Base-by-base conservation (phyloP, 2,888 invertebrate species). In the Drosophila paramelanica region DNA sequence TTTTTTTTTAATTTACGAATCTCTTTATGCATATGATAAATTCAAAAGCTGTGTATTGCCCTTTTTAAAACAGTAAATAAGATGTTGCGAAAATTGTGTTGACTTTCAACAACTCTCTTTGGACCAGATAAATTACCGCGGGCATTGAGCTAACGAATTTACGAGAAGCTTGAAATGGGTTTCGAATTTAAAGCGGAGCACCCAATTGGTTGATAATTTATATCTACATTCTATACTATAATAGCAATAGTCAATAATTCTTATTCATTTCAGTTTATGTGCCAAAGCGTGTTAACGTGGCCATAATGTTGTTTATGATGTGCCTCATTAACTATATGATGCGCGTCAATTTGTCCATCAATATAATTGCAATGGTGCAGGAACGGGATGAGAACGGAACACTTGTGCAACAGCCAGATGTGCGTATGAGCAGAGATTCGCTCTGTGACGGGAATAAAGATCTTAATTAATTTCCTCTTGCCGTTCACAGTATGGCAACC, bases 301-400 rank as follows among this genome's bases (percentile, higher is more conserved):
- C 94, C 46, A 73, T 95, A 43, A 96, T 96, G 96, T 91, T 96
- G 76, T 96, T 96, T 90, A 95, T 95, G 65, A 94, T 95, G 72
- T 96, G 95, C 79, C 95, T 96, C 92, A 94, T 95, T 76, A 93
- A 94, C 14, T 96, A 96, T 92, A 95, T 96, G 95, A 93, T 95
- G 73, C 94, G 96, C 53, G 95, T 96, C 1, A 96, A 96, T 90
- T 94, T 96, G 93, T 96, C 96, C 14, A 94, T 96, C 53, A 95
- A 95, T 78, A 93, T 96, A 42, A 94, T 96, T 47, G 95, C 95
- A 6, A 96, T 96, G 96, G 95, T 95, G 3, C 93, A 94, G 7
- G 93, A 93, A 1, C 64, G 58, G 8, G 1, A 88, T 6, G 81
- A 91, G 14, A 92, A 90, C 43, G 67, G 82, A 14, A 92, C 93